Base-by-base conservation (phyloP, 1,140 invertebrate species). In the Procambarus clarkii region DNA sequence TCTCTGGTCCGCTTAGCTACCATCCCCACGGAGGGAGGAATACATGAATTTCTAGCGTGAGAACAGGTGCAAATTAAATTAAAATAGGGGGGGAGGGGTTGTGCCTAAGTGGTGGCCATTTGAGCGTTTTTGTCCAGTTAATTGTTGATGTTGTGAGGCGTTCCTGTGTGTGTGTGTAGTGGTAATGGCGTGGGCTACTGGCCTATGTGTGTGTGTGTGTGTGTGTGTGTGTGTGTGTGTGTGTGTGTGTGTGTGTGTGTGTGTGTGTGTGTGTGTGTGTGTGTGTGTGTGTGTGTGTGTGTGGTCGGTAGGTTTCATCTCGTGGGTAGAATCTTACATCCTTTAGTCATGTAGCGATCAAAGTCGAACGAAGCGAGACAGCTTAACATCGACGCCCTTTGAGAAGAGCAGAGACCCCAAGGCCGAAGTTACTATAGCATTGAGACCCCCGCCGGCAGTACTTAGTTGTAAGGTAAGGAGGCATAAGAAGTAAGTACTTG, bases 141-240 rank as follows among this genome's bases (percentile, higher is more conserved):
- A 8, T 64, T 77, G 76, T 77, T n/a, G n/a, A n/a, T n/a, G n/a
- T n/a, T n/a, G n/a, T n/a, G n/a, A n/a, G n/a, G n/a, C n/a, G n/a
- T n/a, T n/a, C n/a, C n/a, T n/a, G n/a, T n/a, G 76, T 54, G 50
- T 54, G 50, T 54, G 50, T 54, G 50, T 54, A 5, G 50, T 5
- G 7, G 21, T 34, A 46, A 21, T 3, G 7, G 76, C 45, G 76
- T 15, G 9, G 7, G 76, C 9, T 7, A 9, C 34, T 9, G 50
- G 3, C 4, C 50, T 9, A 54, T 74, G 4, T 3, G 71, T 3
- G 71, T 74, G 71, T 74, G 71, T 74, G 71, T 74, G 71, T 74
- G 71, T 74, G 71, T 74, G 71, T 74, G 71, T 74, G 71, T 74
- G 71, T 74, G 71, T 74, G 71, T 74, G 71, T 74, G 71, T 74